Evolutionary conservation across 1,140 invertebrate genomes (phyloP), one percentile per base, ranked within the genome.

Genomic region (Diabrotica virgifera): DNA sequence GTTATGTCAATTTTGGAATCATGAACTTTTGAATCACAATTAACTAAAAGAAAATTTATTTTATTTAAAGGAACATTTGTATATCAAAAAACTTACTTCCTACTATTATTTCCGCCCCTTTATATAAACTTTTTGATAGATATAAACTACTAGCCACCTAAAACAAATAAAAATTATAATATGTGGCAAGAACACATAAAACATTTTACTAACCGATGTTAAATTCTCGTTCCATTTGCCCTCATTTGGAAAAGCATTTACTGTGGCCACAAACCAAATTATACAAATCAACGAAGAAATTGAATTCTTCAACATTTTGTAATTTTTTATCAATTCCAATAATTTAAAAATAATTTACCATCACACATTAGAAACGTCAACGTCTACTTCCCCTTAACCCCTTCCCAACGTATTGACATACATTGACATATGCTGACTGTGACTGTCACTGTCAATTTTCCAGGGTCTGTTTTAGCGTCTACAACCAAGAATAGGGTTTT

Each of bases 141-240:
- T 68, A 73, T 36, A 80, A 56, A 60, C 69, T 74, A 52, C 69
- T 70, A 61, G 73, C 63, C 24, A 71, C 69, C 75, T 75, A 58
- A 52, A 73, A 77, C 61, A 57, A 59, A 59, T 63, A 60, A 36
- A 65, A 57, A 65, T 62, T 14, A 64, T 52, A 58, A 36, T 53
- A 12, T 38, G 51, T 64, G 24, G 40, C n/a, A 5, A 46, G 6
- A 46, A 46, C 8, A 46, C n/a, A 46, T 46, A 46, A 46, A 12
- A n/a, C 5, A 57, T 61, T 53, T 40, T 54, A 67, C 69, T 71
- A 68, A 77, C 78, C 57, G 71, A 62, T 8, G 74, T 76, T 50
- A 79, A 59, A 51, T 71, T 69, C 52, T 74, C 71, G 67, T 79
- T 74, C 78, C 79, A 81, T 74, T 77, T 79, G 40, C 80, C 79